Evolutionary conservation across 2,888 invertebrate genomes (phyloP).

Genomic region (Drosophila fulvimacula): DNA sequence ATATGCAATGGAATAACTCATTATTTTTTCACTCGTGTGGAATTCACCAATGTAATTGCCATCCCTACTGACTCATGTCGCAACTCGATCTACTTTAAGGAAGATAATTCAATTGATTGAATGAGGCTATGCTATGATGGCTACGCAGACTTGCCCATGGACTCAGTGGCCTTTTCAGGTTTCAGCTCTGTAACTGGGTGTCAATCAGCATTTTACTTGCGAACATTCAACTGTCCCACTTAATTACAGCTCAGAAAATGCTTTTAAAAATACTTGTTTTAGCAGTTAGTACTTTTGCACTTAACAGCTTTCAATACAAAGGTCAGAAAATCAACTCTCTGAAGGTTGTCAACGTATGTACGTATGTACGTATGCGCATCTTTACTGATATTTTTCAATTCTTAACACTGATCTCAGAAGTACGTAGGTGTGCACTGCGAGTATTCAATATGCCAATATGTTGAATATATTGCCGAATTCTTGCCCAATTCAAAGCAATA

Average conservation of each 20-base stretch:
- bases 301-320: constrained; percentile 29
- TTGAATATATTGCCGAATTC: constrained; percentile 24
- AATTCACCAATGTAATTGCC: not conserved
- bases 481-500: constrained; percentile 24
- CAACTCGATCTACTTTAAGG: constrained; percentile 5
- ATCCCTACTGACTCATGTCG: constrained; percentile 5
- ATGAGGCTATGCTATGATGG: not conserved
- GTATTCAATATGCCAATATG: constrained; percentile 14
- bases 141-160: not conserved
- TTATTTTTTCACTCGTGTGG: not conserved
- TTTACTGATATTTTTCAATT: constrained; percentile 23
- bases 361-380: constrained; percentile 4
- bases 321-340: constrained; percentile 28
- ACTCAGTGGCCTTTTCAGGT: constrained; percentile 17
- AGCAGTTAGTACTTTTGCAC: constrained; percentile 14
- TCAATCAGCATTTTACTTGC: constrained; percentile 26
- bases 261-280: constrained; percentile 35
- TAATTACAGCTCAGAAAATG: constrained; percentile 31
- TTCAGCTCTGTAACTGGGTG: constrained; percentile 12
- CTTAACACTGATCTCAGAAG: constrained; percentile 4
- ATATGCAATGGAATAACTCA: constrained; percentile 4
- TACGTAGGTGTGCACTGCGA: not conserved
- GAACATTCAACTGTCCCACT: constrained; percentile 24
- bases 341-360: constrained; percentile 18
- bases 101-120: constrained; percentile 19